Conservation (phyloP, 2,113 vertebrate species). For the Delphinus delphis region DNA sequence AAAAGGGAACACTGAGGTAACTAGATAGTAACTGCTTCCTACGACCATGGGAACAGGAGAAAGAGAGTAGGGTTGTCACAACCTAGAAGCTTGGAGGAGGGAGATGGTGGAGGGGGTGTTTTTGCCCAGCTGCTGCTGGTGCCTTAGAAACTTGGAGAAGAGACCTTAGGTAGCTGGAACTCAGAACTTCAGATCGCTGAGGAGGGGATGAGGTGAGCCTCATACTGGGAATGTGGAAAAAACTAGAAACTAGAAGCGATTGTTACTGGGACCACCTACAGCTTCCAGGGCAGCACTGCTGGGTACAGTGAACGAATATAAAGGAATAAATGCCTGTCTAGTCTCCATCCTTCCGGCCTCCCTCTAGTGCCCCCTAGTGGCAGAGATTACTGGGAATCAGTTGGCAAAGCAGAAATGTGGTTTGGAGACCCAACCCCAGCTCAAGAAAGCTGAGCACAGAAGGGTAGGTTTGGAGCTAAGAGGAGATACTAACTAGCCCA, state of each 20-base stretch:
- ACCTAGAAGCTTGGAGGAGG: background rate
- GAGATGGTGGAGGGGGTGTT: background rate
- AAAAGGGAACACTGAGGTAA: background rate
- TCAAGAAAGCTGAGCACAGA: background rate
- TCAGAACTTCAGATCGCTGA: background rate
- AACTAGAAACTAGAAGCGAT: background rate
- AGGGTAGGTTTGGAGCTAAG: background rate
- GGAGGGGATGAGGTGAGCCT: background rate
- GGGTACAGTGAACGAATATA: fast-evolving
- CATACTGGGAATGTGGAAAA: background rate
- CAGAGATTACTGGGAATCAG: background rate
- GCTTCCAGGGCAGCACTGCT: background rate
- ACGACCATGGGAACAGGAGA: fast-evolving
- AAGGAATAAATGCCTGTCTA: background rate
- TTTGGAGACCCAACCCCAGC: background rate
- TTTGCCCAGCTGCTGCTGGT: background rate
- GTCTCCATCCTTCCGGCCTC: background rate
- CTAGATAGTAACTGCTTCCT: background rate
- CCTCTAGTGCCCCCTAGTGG: background rate
- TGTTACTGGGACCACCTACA: background rate
- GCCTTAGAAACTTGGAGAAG: background rate
- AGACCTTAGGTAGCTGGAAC: background rate
- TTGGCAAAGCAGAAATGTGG: background rate
- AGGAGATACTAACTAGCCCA: background rate
- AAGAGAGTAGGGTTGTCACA: background rate